Percentiles rank a stretch among this genome's conserved stretches.
These are phyloP conservation scores for Corythornis vintsioides DNA, from an alignment of 2,113 vertebrate genomes.

Conservation along the genomic window DNA sequence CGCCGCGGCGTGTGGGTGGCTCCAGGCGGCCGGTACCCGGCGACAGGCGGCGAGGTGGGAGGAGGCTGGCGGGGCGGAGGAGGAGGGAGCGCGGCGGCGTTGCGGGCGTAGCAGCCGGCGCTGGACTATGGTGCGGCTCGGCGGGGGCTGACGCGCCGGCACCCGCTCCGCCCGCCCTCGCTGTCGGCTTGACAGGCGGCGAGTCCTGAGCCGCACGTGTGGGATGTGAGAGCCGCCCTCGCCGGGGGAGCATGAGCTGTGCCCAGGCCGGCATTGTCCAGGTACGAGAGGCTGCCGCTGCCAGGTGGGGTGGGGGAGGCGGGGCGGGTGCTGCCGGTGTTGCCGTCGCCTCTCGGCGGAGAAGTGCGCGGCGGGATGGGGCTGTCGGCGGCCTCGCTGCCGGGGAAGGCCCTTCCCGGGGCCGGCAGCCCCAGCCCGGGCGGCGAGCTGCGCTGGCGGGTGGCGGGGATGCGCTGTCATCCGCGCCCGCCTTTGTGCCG, in stretches of 20 bases:
- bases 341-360: neutral
- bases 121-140: slow-evolving; percentile 25
- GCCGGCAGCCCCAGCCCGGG: neutral
- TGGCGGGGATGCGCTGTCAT: slow-evolving; percentile 20
- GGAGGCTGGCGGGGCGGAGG: slow-evolving; percentile 52
- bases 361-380: neutral
- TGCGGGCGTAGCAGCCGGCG: slow-evolving; percentile 19
- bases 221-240: slow-evolving; percentile 51
- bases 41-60: slow-evolving; percentile 37
- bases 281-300: slow-evolving; percentile 64
- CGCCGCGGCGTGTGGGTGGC: slow-evolving; percentile 68
- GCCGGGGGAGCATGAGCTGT: slow-evolving; percentile 74
- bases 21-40: slow-evolving; percentile 52
- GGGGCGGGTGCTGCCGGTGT: too few relatives aligned
- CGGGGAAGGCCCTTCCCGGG: neutral
- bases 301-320: neutral
- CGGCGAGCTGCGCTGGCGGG: neutral
- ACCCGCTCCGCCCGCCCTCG: neutral
- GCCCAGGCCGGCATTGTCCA: slow-evolving; percentile 75
- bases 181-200: neutral
- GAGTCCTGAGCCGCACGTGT: slow-evolving; percentile 48
- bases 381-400: neutral
- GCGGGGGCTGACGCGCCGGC: neutral
- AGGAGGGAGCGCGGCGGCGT: slow-evolving; percentile 40
- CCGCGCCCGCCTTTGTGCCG: slow-evolving; percentile 13